Evolutionary conservation across 1,140 invertebrate genomes (phyloP).

Genomic region (Dryas iulia): DNA sequence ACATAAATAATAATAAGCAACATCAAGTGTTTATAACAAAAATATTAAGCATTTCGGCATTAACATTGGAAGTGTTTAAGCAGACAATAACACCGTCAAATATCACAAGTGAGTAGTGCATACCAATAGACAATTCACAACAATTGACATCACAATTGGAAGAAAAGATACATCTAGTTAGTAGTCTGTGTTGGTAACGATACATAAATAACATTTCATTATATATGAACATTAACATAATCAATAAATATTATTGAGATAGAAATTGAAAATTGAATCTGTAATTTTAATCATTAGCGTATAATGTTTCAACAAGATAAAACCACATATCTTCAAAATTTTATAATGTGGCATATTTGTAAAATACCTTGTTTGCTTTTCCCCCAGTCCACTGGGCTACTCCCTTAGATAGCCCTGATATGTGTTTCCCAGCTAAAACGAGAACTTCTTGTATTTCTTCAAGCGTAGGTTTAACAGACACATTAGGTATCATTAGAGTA

Average conservation of each 20-base stretch:
- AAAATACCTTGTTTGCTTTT: slow-evolving; percentile 71
- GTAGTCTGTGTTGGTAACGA: slow-evolving; percentile 28
- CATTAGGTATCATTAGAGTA: slow-evolving; percentile 91
- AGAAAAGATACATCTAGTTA: slow-evolving; percentile 35
- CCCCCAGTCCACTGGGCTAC: slow-evolving; percentile 94
- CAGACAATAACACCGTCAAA: slow-evolving; percentile 62
- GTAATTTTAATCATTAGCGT: too few species aligned
- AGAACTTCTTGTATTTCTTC: slow-evolving; percentile 96
- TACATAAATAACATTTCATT: slow-evolving; percentile 27
- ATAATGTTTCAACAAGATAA: too few species aligned
- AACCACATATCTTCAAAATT: too few species aligned
- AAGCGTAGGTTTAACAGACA: slow-evolving; percentile 92
- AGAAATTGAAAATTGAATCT: not conserved
- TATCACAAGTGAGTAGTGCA: slow-evolving; percentile 52
- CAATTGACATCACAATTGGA: slow-evolving; percentile 73
- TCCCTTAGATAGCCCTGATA: slow-evolving; percentile 93
- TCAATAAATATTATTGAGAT: not conserved
- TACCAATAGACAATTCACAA: slow-evolving; percentile 58
- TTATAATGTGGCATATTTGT: too few species aligned
- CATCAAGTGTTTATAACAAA: slow-evolving; percentile 56
- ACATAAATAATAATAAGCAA: slow-evolving; percentile 44
- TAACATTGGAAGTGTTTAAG: slow-evolving; percentile 34
- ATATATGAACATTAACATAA: slow-evolving; percentile 7
- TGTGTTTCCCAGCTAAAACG: slow-evolving; percentile 90
- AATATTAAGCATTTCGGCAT: slow-evolving; percentile 34